A percentile compares a stretch with the other conserved stretches of the same genome.
phyloP scores from a whole-genome alignment of 2,888 invertebrate species.

The Acleris literana region DNA sequence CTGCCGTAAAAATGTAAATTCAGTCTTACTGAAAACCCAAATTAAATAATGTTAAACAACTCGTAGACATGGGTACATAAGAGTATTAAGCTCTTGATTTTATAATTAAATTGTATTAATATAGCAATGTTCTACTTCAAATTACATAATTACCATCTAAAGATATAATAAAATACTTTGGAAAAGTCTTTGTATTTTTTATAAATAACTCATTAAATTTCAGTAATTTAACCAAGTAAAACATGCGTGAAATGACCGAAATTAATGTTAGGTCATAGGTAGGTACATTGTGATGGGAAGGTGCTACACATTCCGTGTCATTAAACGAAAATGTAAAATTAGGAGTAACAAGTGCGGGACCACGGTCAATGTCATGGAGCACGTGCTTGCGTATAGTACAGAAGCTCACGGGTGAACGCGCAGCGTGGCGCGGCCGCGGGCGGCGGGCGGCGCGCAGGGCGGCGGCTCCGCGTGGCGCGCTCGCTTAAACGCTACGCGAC shows the following conservation, averaged over 20 bases:
- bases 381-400: slow-evolving; percentile 37
- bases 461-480: slow-evolving; percentile 45
- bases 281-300: slow-evolving; percentile 12
- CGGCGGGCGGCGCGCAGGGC: slow-evolving; percentile 48
- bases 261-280: slow-evolving; percentile 15
- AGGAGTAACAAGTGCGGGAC: slow-evolving; percentile 26
- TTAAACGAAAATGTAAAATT: slow-evolving; percentile 19
- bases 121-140: not conserved
- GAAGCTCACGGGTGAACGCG: slow-evolving; percentile 51
- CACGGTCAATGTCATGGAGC: slow-evolving; percentile 28
- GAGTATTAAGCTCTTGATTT: slow-evolving; percentile 31
- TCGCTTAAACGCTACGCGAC: slow-evolving; percentile 62
- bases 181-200: not conserved
- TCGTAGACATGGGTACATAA: slow-evolving; percentile 8
- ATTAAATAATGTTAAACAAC: slow-evolving; percentile 9
- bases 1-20: slow-evolving; percentile 10
- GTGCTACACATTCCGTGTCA: slow-evolving; percentile 29
- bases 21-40: slow-evolving; percentile 17
- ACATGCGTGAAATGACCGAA: slow-evolving; percentile 23
- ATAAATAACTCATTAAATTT: not conserved
- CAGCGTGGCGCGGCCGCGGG: slow-evolving; percentile 35
- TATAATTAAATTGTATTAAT: slow-evolving; percentile 12
- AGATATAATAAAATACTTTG: not conserved
- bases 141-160: not conserved
- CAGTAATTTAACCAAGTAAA: slow-evolving; percentile 10